Evolutionary conservation across 2,888 invertebrate genomes (phyloP), one percentile per base, ranked within the genome.

Genomic region (Corbicula japonica): DNA sequence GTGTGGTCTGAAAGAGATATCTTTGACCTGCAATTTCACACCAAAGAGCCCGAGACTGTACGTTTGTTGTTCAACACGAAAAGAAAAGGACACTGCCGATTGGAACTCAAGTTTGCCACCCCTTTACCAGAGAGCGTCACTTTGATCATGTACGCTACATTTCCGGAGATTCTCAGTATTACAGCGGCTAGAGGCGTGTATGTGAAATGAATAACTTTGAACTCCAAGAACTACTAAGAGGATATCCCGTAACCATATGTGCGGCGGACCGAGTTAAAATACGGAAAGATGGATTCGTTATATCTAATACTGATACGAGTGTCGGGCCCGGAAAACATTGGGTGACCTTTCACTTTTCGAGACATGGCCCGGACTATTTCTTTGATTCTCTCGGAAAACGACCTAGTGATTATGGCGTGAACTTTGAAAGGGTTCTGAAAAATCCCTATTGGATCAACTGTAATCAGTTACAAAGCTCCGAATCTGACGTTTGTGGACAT

Each of bases 81-180:
- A 70, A 34, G 73, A 66, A 74, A 30, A 50, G 81, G 70, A 30
- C 71, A 75, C 32, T 73, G 69, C 66, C 69, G 76, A 23, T 46
- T 76, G 41, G 82, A 82, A 65, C 58, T 76, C 23, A 69, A 68
- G 32, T 82, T 76, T 46, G 44, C 62, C 21, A 63, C 18, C 10
- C 46, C 82, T 44, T 60, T 78, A 69, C 75, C 72, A 1, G 76
- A 75, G 28, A 78, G 69, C 32, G 62, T 68, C 18, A 78, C 75
- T 4, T 30, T 81, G 66, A 41, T 81, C 1, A 69, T 82, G 70
- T 78, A 82, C 61, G 76, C 65, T 1, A 75, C 26, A 6, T 81
- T 75, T 56, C 78, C 78, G 21, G 76, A 68, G 41, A 26, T 75
- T 21, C 62, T 75, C 15, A 61, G 54, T 23, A 62, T 75, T 18